Conservation (phyloP, 2,113 vertebrate genomes). For the Myrmecophaga tridactyla region DNA sequence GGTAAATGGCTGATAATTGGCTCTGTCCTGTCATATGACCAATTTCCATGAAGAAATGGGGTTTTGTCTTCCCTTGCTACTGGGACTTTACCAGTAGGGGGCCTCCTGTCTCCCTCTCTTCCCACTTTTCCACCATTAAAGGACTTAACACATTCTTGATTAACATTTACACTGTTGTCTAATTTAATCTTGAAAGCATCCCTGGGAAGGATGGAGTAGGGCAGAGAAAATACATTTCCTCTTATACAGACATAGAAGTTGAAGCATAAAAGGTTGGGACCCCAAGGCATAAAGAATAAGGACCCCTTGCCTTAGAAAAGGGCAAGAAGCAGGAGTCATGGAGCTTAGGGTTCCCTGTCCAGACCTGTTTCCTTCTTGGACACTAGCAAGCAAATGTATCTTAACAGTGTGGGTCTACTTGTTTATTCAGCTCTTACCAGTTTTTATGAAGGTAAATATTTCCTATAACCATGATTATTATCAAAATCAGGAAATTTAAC, state of each 20-base stretch:
- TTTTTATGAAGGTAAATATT: neutral
- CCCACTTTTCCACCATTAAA: neutral
- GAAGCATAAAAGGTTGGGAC: neutral
- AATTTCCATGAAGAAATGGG: neutral
- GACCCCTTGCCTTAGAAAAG: neutral
- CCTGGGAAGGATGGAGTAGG: neutral
- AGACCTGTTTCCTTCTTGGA: neutral
- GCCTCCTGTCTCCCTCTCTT: neutral
- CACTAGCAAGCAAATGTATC: neutral
- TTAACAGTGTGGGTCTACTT: neutral
- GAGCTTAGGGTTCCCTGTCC: no score
- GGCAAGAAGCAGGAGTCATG: neutral
- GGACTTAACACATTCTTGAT: neutral
- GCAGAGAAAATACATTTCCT: neutral
- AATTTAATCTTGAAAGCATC: neutral
- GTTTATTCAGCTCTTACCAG: neutral
- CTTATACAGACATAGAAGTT: neutral
- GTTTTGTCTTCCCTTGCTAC: neutral
- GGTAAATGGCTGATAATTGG: rapidly evolving
- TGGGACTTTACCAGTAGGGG: neutral
- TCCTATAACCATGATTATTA: neutral
- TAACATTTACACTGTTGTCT: neutral
- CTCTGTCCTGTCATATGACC: neutral
- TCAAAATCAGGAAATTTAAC: neutral
- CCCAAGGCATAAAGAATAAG: neutral